Conservation (phyloP, 2,888 invertebrate genomes). For the Chymomyza procnemis region DNA sequence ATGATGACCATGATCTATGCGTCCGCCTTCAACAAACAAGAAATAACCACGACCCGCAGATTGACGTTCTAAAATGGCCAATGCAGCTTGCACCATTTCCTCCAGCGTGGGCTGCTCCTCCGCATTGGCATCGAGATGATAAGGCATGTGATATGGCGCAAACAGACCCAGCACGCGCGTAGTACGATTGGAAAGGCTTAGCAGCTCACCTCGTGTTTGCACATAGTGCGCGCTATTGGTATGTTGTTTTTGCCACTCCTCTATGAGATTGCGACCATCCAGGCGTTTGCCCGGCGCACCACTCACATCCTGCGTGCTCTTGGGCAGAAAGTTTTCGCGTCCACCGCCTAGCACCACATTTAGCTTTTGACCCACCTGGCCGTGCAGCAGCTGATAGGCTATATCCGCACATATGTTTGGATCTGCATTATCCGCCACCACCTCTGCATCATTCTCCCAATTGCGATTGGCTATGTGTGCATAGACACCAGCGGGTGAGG, state of each 20-base stretch:
- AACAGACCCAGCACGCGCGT: constrained; percentile 87
- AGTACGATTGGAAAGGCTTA: constrained; percentile 78
- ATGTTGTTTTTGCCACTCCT: constrained; percentile 82
- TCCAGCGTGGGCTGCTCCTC: constrained; percentile 83
- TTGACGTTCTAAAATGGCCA: constrained; percentile 82
- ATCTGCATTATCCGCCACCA: constrained; percentile 79
- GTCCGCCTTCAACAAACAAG: constrained; percentile 86
- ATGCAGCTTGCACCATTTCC: constrained; percentile 87
- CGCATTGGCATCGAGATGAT: constrained; percentile 83
- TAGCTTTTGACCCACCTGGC: constrained; percentile 84
- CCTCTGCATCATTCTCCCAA: constrained; percentile 86
- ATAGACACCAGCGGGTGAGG: constrained; percentile 87
- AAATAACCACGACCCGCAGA: constrained; percentile 83
- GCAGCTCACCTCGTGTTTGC: constrained; percentile 82
- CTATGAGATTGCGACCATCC: constrained; percentile 84
- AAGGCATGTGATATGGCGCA: constrained; percentile 84
- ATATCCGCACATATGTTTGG: constrained; percentile 84
- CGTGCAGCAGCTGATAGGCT: constrained; percentile 84
- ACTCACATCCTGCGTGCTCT: constrained; percentile 79
- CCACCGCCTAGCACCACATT: constrained; percentile 90
- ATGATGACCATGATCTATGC: constrained; percentile 90
- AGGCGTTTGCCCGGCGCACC: constrained; percentile 80
- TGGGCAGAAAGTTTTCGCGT: constrained; percentile 83
- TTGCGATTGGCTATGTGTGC: constrained; percentile 85
- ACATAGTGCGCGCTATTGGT: constrained; percentile 80